Percentiles rank a stretch among this genome's conserved stretches.
These are phyloP conservation scores for Ditylenchus weischeri DNA, from an alignment of 2,888 invertebrate genomes.

Conservation along the genomic window DNA sequence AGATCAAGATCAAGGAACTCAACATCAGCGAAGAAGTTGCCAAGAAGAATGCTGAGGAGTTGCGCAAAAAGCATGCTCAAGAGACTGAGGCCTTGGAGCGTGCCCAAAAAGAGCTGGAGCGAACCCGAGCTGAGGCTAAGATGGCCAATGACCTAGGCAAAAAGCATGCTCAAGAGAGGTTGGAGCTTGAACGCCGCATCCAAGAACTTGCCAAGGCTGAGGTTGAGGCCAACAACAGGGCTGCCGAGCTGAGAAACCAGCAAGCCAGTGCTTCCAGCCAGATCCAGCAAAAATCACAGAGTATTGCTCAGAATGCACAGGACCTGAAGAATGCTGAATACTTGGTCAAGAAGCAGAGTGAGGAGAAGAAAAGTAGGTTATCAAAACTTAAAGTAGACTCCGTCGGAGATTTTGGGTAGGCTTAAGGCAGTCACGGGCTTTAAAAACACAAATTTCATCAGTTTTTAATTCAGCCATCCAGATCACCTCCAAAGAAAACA, in stretches of 20 bases:
- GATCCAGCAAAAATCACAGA: background rate
- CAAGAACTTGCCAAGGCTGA: background rate
- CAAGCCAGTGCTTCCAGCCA: background rate
- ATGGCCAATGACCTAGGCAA: slow-evolving; percentile 1
- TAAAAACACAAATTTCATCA: no score
- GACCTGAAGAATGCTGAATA: slow-evolving; percentile 3
- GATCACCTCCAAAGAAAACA: slow-evolving; percentile 3
- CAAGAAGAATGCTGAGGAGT: slow-evolving; percentile 1
- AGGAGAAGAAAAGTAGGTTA: background rate
- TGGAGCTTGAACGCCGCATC: slow-evolving; percentile 1
- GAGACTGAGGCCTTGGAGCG: background rate
- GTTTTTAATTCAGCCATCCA: background rate
- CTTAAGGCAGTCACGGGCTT: no score
- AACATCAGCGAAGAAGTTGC: background rate
- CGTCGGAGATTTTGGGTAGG: no score
- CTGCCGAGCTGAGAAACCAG: background rate
- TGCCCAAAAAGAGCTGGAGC: background rate
- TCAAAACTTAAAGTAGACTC: no score
- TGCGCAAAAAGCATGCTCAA: slow-evolving; percentile 1
- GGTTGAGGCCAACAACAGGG: background rate
- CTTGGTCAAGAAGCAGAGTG: background rate
- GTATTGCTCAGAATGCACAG: background rate
- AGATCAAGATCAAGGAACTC: slow-evolving; percentile 2
- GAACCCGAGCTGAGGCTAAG: slow-evolving; percentile 9
- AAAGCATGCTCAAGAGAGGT: background rate